Evolutionary conservation across 2,888 invertebrate species (phyloP).

Genomic region (Athetis lepigone): DNA sequence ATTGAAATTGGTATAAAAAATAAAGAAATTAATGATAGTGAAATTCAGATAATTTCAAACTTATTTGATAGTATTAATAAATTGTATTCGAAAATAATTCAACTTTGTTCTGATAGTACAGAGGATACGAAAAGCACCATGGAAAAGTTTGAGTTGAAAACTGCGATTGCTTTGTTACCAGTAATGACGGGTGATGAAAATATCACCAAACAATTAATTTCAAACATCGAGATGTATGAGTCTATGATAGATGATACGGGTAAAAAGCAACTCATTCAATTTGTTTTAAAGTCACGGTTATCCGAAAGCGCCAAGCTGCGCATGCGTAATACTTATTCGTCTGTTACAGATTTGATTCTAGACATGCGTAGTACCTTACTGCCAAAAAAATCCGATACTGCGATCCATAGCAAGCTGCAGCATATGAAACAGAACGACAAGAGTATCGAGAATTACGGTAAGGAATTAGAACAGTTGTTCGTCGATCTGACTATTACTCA

Average conservation of each 20-base stretch:
- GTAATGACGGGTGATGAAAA: neutral
- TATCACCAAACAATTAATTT: conserved; percentile 2
- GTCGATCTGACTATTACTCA: conserved; percentile 3
- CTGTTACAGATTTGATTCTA: neutral
- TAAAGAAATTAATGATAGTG: neutral
- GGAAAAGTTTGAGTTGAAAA: conserved; percentile 12
- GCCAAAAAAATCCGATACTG: conserved; percentile 1
- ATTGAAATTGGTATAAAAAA: conserved; percentile 1
- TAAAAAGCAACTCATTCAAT: neutral
- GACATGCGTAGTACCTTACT: neutral
- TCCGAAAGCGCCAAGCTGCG: neutral
- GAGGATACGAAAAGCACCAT: conserved; percentile 15
- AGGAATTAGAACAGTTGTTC: neutral
- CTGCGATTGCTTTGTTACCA: conserved; percentile 6
- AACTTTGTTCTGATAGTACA: conserved; percentile 10
- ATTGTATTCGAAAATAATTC: conserved; percentile 10
- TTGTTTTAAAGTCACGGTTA: conserved; percentile 4
- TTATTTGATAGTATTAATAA: conserved; percentile 5
- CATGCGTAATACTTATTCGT: neutral
- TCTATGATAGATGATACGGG: neutral
- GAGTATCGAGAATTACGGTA: neutral
- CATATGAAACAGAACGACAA: neutral
- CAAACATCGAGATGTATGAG: neutral
- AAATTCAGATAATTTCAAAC: neutral
- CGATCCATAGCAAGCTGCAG: neutral